Conservation (phyloP, 92 coral and sea anemone genomes). For the Epizoanthus ramosus region DNA sequence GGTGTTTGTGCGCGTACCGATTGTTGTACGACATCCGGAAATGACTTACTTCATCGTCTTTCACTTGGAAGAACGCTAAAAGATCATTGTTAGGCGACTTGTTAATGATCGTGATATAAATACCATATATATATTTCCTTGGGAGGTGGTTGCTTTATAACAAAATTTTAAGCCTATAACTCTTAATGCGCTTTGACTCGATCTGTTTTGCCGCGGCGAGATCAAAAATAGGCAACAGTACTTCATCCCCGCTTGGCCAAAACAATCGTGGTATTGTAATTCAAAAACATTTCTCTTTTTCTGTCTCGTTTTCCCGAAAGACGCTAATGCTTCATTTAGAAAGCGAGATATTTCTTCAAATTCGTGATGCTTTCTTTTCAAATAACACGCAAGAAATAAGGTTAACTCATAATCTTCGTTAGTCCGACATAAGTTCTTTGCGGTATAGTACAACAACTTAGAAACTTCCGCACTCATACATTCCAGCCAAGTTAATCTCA, state of each 20-base stretch:
- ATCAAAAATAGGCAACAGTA: neutral
- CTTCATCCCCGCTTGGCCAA: too few relatives aligned
- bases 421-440: constrained; percentile 4
- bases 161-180: constrained; percentile 4
- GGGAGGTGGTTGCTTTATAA: constrained; percentile 3
- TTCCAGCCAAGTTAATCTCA: neutral
- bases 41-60: constrained; percentile 1
- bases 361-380: constrained; percentile 21
- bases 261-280: neutral
- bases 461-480: neutral
- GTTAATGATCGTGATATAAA: constrained; percentile 14
- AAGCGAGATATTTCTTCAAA: neutral
- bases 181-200: neutral
- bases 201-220: neutral
- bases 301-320: neutral
- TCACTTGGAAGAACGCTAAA: too few relatives aligned
- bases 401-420: neutral
- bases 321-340: neutral
- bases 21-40: neutral
- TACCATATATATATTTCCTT: neutral
- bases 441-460: neutral
- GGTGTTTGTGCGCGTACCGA: neutral
- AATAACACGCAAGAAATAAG: neutral
- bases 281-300: neutral
- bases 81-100: neutral